These are phyloP conservation scores for Oceanodroma leucorhoa DNA, from an alignment of 2,797 vertebrate species.

Conservation along the genomic window DNA sequence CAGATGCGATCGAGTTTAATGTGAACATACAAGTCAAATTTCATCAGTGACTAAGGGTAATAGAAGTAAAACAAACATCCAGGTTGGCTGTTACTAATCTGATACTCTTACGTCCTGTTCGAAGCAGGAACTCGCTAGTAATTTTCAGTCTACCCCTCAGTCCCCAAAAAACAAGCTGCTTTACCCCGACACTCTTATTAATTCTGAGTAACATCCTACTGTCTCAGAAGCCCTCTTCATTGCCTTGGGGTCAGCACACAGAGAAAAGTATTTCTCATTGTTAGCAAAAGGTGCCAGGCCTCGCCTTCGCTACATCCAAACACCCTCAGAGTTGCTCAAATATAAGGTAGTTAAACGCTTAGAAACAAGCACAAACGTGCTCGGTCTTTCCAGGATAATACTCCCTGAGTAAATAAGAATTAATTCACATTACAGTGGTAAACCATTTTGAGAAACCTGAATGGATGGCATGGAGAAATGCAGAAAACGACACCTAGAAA, in stretches of 20 bases:
- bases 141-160: neutral
- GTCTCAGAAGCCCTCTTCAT: neutral
- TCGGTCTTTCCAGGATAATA: neutral
- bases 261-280: rapidly evolving
- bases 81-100: neutral
- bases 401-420: neutral
- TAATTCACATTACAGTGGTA: neutral
- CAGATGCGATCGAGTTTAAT: neutral
- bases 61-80: neutral
- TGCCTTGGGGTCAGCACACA: neutral
- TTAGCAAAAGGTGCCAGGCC: neutral
- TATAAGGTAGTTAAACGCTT: neutral
- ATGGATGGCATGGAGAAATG: neutral
- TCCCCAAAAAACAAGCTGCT: neutral
- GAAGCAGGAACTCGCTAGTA: neutral
- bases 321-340: neutral
- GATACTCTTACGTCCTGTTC: rapidly evolving
- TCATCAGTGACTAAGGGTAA: neutral
- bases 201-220: neutral
- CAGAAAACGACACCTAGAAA: neutral
- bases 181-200: neutral
- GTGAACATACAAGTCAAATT: neutral
- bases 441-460: neutral
- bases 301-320: neutral
- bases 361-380: neutral